These are phyloP conservation scores for Sebastes steindachneri DNA, from an alignment of 2,797 vertebrate genomes.

Conservation along the genomic window DNA sequence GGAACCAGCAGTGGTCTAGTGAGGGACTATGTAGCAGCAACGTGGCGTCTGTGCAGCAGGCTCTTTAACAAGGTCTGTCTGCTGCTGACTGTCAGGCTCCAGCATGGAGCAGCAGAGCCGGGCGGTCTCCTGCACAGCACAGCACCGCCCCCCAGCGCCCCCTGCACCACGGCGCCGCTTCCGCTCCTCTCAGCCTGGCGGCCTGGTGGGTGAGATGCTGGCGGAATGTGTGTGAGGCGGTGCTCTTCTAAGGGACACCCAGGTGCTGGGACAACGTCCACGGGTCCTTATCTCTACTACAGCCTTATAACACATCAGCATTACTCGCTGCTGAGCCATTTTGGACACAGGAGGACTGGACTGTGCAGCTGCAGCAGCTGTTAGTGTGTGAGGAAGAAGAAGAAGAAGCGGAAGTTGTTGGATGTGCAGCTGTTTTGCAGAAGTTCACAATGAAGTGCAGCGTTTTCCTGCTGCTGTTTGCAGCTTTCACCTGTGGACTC, in stretches of 20 bases:
- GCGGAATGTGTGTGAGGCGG: constrained; percentile 80
- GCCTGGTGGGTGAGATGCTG: constrained; percentile 78
- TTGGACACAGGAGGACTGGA: neutral
- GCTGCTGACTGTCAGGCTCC: neutral
- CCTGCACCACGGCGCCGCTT: constrained; percentile 15
- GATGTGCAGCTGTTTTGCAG: constrained; percentile 33
- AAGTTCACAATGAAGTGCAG: constrained; percentile 74
- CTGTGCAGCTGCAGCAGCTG: neutral
- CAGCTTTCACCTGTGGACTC: constrained; percentile 56
- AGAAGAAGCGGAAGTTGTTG: constrained; percentile 58
- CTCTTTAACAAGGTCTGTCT: neutral
- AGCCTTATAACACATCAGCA: constrained; percentile 82
- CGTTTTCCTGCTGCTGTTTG: constrained; percentile 58
- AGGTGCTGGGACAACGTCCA: constrained; percentile 80
- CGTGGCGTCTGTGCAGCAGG: constrained; percentile 30
- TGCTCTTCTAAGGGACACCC: constrained; percentile 63
- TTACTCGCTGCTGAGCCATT: constrained; percentile 58
- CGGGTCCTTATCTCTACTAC: constrained; percentile 72
- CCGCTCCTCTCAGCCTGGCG: constrained; percentile 43
- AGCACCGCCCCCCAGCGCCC: neutral
- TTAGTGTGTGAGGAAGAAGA: constrained; percentile 3
- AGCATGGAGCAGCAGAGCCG: neutral
- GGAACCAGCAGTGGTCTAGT: neutral
- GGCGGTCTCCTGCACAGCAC: neutral
- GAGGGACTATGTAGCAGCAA: neutral